phyloP scores from a whole-genome alignment of 2,888 invertebrate species.

The Polydesmus complanatus region DNA sequence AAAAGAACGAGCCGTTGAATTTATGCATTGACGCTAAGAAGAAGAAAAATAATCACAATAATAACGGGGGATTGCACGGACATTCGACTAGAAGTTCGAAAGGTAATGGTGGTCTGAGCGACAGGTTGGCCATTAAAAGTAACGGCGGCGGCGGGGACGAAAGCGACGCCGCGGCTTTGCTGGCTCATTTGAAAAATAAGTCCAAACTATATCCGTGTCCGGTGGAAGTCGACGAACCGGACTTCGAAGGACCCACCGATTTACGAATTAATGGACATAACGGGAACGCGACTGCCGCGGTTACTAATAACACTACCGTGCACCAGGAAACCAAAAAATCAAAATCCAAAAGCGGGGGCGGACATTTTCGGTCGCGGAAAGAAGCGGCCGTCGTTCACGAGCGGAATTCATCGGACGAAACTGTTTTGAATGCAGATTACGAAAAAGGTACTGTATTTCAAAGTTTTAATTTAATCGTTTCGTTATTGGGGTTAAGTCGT shows the following conservation, averaged over 20 bases:
- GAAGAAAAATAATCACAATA: constrained; percentile 2
- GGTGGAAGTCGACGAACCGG: not conserved
- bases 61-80: constrained; percentile 22
- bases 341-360: not conserved
- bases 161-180: no score
- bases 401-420: not conserved
- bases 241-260: constrained; percentile 7
- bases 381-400: not conserved
- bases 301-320: not conserved
- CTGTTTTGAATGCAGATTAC: not conserved
- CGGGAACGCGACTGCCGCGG: no score
- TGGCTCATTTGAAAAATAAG: not conserved
- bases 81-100: not conserved
- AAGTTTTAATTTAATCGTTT: no score
- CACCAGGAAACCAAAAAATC: not conserved
- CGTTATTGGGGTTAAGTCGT: no score
- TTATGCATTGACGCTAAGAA: constrained; percentile 20
- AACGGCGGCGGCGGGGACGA: no score
- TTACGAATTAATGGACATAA: constrained; percentile 10
- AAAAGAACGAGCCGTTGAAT: constrained; percentile 31
- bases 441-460: not conserved
- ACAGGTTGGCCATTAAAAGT: not conserved
- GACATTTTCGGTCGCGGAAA: not conserved
- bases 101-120: constrained; percentile 11
- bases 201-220: not conserved